Evolutionary conservation across 2,797 vertebrate genomes (phyloP).

Genomic region (Miichthys miiuy): DNA sequence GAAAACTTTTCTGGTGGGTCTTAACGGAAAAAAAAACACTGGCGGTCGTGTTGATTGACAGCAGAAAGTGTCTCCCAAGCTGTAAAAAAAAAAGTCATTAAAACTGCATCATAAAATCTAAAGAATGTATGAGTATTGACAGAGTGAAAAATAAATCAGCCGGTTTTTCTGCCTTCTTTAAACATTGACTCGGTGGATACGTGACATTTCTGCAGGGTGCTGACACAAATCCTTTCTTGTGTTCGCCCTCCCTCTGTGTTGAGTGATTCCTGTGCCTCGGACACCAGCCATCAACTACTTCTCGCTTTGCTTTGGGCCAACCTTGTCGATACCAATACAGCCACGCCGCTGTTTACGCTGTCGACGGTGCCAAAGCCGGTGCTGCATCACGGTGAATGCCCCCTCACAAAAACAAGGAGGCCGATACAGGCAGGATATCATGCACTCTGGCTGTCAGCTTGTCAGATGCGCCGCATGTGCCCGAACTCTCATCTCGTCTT

Average conservation of each 20-base stretch:
- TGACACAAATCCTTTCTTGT: conserved; percentile 48
- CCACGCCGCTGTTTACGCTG: conserved; percentile 29
- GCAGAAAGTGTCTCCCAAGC: conserved; percentile 12
- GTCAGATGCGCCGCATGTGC: conserved; percentile 56
- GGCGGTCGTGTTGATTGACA: conserved; percentile 39
- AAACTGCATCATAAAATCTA: conserved; percentile 38
- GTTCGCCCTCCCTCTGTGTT: background rate
- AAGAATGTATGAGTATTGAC: conserved; percentile 48
- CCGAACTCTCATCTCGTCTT: conserved; percentile 45
- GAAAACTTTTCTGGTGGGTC: background rate
- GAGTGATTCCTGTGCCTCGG: conserved; percentile 59
- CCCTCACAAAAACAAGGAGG: conserved; percentile 47
- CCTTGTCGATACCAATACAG: conserved; percentile 67
- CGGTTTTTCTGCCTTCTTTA: conserved; percentile 41
- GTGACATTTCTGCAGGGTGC: conserved; percentile 55
- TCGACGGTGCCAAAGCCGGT: conserved; percentile 33
- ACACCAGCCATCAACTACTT: conserved; percentile 60
- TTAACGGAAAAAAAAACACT: background rate
- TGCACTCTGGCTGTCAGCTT: conserved; percentile 65
- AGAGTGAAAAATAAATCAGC: conserved; percentile 52
- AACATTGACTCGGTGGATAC: conserved; percentile 55
- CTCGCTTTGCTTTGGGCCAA: conserved; percentile 46
- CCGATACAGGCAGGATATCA: conserved; percentile 62
- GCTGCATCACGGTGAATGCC: conserved; percentile 39
- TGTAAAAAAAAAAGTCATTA: conserved; percentile 32